Percentiles rank a stretch among this genome's conserved stretches.
phyloP scores from a whole-genome alignment of 2,797 vertebrate genomes.

The Xiphophorus birchmanni region DNA sequence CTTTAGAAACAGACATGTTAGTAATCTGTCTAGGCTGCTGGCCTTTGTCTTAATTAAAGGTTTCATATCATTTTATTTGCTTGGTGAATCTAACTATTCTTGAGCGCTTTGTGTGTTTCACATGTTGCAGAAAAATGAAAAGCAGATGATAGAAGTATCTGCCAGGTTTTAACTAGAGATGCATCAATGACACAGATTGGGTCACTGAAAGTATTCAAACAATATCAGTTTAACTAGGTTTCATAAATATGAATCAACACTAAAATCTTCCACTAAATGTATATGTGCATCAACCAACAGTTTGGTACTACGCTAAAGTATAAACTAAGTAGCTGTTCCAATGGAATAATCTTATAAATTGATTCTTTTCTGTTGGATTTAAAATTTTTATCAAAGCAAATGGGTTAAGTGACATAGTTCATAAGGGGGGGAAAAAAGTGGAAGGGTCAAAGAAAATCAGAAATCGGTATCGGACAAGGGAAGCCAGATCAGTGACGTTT shows the following conservation, averaged over 20 bases:
- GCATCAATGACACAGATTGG: not conserved
- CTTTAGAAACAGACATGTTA: conserved; percentile 7
- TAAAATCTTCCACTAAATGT: not conserved
- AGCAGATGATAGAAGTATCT: not conserved
- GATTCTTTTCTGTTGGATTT: not conserved
- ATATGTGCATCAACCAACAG: not conserved
- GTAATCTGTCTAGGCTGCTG: not conserved
- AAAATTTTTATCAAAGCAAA: not conserved
- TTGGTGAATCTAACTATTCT: not conserved
- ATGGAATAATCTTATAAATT: not conserved
- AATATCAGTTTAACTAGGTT: not conserved
- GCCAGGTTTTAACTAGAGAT: not conserved
- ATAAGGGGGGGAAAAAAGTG: not conserved
- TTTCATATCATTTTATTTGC: not conserved
- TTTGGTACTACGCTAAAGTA: not conserved
- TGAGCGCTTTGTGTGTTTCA: not conserved
- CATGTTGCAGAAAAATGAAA: not conserved
- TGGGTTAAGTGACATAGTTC: not conserved
- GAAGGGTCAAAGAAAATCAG: not conserved
- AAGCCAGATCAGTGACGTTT: not conserved
- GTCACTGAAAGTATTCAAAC: not conserved
- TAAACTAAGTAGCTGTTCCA: not conserved
- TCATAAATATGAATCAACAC: not conserved
- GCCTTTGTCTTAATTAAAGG: not conserved
- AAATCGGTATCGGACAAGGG: not conserved